phyloP scores from a whole-genome alignment of 2,797 vertebrate genomes.

The Ciconia nigra region DNA sequence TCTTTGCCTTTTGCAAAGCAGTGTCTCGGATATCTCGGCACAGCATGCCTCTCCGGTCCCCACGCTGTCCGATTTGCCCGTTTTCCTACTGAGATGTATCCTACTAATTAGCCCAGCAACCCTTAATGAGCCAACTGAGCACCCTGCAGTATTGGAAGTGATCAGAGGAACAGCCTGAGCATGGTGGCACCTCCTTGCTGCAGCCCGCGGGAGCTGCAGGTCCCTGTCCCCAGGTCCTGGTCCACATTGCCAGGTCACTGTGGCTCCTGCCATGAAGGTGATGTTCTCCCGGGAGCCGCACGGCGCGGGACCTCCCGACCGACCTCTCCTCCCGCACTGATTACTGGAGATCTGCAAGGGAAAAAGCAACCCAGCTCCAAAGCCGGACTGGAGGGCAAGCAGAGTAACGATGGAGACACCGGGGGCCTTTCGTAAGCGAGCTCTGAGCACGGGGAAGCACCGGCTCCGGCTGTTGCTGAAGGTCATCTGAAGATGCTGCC shows the following conservation, averaged over 20 bases:
- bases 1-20: neutral
- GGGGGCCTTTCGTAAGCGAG: neutral
- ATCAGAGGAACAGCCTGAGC: neutral
- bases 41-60: neutral
- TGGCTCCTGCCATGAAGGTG: neutral
- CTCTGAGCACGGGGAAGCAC: neutral
- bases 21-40: neutral
- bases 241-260: neutral
- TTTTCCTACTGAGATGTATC: conserved; percentile 48
- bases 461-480: neutral
- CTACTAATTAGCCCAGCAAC: conserved; percentile 56
- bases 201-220: neutral
- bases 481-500: neutral
- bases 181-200: neutral
- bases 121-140: conserved; percentile 31
- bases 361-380: neutral
- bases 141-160: neutral
- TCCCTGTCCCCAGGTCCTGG: neutral
- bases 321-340: rapidly evolving
- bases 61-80: neutral
- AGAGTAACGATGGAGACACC: neutral
- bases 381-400: neutral
- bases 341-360: neutral
- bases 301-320: rapidly evolving
- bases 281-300: neutral